Conservation (phyloP, 2,797 vertebrate species). For the Eulemur albifrons region DNA sequence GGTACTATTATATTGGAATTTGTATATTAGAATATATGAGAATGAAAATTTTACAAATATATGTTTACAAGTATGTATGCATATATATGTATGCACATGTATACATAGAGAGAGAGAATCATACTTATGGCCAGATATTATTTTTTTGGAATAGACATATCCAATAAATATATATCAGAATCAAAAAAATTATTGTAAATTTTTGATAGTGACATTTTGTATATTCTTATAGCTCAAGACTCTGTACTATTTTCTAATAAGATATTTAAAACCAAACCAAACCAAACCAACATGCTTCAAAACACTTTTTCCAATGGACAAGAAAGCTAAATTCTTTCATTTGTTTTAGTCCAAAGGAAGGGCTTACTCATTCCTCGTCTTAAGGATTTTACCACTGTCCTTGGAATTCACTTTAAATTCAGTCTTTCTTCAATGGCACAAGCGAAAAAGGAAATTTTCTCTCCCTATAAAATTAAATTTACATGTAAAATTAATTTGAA, state of each 20-base stretch:
- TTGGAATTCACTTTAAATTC: slow-evolving; percentile 23
- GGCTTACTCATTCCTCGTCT: background rate
- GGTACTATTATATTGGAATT: background rate
- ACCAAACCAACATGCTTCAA: background rate
- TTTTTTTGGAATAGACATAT: background rate
- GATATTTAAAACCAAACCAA: background rate
- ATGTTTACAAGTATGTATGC: background rate
- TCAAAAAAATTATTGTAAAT: background rate
- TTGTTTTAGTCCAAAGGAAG: background rate
- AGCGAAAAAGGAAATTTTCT: background rate
- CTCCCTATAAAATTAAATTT: slow-evolving; percentile 4
- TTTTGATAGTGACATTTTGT: background rate
- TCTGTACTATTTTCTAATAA: background rate
- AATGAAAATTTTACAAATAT: background rate
- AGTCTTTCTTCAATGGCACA: background rate
- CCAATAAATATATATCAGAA: background rate
- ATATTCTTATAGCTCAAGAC: background rate
- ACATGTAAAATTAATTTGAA: slow-evolving; percentile 48
- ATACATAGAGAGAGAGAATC: background rate
- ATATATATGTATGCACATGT: background rate
- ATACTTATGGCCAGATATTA: background rate
- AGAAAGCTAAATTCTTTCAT: background rate
- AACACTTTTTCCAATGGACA: background rate
- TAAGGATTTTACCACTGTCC: slow-evolving; percentile 18
- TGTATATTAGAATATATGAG: background rate